Evolutionary conservation across 2,797 vertebrate species (phyloP).

Genomic region (Uromys caudimaculatus): DNA sequence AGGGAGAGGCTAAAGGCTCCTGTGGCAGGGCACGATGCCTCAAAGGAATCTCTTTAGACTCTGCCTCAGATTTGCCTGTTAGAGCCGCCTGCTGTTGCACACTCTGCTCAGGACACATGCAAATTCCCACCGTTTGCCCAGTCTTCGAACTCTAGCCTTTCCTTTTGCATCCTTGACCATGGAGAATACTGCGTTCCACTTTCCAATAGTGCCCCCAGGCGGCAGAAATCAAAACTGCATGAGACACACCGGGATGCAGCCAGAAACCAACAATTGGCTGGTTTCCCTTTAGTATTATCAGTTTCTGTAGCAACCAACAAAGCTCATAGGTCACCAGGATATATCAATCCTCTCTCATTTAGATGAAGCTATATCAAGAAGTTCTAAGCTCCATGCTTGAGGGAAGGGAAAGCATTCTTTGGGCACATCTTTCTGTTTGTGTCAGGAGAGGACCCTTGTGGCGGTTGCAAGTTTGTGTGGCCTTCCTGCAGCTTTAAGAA

Average conservation of each 20-base stretch:
- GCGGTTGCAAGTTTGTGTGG: neutral
- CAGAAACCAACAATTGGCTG: neutral
- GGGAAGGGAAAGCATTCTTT: neutral
- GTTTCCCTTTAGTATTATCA: neutral
- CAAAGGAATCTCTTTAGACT: neutral
- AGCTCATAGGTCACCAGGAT: neutral
- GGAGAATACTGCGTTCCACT: neutral
- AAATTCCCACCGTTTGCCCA: neutral
- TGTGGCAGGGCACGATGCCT: neutral
- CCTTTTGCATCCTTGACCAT: neutral
- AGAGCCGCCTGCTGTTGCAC: neutral
- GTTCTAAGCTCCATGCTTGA: slow-evolving; percentile 25
- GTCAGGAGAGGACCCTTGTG: neutral
- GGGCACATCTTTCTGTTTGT: neutral
- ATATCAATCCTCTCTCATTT: neutral
- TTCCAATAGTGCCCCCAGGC: slow-evolving; percentile 61
- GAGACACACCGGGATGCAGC: neutral
- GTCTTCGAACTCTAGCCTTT: neutral
- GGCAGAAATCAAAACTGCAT: slow-evolving; percentile 59
- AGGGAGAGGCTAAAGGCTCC: neutral
- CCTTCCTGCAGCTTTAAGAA: slow-evolving; percentile 22
- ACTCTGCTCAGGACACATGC: neutral
- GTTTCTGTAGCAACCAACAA: slow-evolving; percentile 3
- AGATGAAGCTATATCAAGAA: slow-evolving; percentile 1
- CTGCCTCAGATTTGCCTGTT: neutral